Evolutionary conservation across 2,888 invertebrate genomes (phyloP).

Genomic region (Conchocele bisecta): DNA sequence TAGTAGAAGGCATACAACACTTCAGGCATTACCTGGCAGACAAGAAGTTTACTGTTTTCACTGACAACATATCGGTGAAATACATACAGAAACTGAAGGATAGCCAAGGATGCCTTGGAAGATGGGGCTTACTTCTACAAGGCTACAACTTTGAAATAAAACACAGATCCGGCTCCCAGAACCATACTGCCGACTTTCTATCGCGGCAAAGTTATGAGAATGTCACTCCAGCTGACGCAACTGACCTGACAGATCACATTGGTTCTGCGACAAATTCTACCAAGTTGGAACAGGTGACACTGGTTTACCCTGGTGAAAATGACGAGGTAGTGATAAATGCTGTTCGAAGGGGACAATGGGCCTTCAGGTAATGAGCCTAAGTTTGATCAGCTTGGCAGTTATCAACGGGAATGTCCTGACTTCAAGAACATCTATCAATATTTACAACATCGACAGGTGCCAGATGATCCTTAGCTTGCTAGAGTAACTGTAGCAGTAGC

Average conservation of each 20-base stretch:
- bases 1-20: constrained; percentile 53
- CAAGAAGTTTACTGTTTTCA: constrained; percentile 45
- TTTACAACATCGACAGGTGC: not conserved
- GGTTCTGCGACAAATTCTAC: no score
- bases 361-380: no score
- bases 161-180: constrained; percentile 9
- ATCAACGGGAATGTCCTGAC: no score
- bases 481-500: constrained; percentile 2
- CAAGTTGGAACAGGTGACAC: no score
- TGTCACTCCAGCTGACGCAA: not conserved
- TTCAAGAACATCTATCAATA: no score
- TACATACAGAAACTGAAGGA: constrained; percentile 51
- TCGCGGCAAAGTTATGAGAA: constrained; percentile 15
- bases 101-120: constrained; percentile 26
- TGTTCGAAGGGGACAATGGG: no score
- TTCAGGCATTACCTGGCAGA: constrained; percentile 47
- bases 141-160: constrained; percentile 8
- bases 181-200: constrained; percentile 33
- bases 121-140: constrained; percentile 30
- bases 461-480: constrained; percentile 4
- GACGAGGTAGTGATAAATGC: no score
- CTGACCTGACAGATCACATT: no score
- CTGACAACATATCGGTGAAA: constrained; percentile 50
- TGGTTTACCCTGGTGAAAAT: no score
- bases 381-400: no score